A percentile compares a stretch with the other conserved stretches of the same genome.
Evolutionary conservation across 2,797 vertebrate species (phyloP).

Genomic region (Hoplostethus mediterraneus): DNA sequence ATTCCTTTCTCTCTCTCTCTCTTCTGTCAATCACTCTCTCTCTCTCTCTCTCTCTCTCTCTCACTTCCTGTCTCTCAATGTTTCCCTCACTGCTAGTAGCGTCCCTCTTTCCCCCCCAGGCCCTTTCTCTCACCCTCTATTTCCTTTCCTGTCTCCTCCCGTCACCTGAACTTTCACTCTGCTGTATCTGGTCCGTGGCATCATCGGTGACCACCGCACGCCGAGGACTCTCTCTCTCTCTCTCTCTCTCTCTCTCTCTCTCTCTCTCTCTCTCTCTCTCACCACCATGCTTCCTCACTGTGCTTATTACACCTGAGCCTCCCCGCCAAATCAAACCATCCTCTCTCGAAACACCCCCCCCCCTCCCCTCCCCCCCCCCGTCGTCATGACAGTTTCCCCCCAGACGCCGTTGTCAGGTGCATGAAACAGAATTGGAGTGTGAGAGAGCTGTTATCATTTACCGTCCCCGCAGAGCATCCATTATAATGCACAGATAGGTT

Average conservation of each 20-base stretch:
- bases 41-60: constrained; percentile 74
- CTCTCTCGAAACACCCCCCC: too few relatives aligned
- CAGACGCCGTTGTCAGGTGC: constrained; percentile 41
- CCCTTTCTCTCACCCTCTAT: constrained; percentile 22
- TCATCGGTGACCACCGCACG: too few relatives aligned
- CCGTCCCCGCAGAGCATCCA: constrained; percentile 32
- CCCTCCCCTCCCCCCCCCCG: not conserved
- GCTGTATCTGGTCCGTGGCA: constrained; percentile 1
- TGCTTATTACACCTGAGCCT: constrained; percentile 5
- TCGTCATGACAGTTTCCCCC: constrained; percentile 27
- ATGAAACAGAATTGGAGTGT: constrained; percentile 37
- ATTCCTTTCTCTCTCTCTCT: constrained; percentile 73
- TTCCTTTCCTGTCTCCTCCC: constrained; percentile 3
- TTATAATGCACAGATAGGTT: constrained; percentile 61
- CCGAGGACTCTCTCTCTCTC: not conserved
- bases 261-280: constrained; percentile 1
- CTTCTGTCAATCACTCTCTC: not conserved
- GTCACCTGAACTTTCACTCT: constrained; percentile 28
- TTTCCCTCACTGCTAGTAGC: constrained; percentile 6
- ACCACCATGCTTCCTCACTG: constrained; percentile 4
- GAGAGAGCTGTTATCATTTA: constrained; percentile 20
- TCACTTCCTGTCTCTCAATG: constrained; percentile 13
- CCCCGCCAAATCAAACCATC: constrained; percentile 11
- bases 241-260: constrained; percentile 1
- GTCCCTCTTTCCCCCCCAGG: not conserved